A percentile compares a stretch with the other conserved stretches of the same genome.
These are phyloP conservation scores for Rhegmatorhina hoffmannsi DNA, from an alignment of 2,113 vertebrate genomes.

Conservation along the genomic window DNA sequence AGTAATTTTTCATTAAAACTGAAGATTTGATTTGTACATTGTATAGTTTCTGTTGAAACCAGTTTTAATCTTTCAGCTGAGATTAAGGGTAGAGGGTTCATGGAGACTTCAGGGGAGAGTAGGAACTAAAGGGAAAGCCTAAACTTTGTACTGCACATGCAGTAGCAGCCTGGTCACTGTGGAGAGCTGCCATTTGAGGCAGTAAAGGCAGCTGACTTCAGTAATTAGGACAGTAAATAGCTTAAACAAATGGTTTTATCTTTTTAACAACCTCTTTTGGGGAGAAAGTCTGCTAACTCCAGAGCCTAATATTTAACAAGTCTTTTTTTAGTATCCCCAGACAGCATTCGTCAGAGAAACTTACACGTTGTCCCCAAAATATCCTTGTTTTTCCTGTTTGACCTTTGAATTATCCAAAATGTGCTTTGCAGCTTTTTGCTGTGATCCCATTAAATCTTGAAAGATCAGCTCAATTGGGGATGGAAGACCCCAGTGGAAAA, in stretches of 20 bases:
- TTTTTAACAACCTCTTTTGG: constrained; percentile 20
- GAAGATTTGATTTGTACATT: background rate
- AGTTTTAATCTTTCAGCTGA: background rate
- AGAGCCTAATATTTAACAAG: background rate
- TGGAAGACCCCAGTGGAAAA: background rate
- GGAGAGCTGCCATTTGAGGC: background rate
- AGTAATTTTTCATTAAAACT: constrained; percentile 10
- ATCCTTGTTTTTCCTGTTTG: background rate
- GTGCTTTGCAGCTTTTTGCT: background rate
- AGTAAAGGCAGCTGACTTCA: constrained; percentile 6
- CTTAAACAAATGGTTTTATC: background rate
- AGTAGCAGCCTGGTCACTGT: background rate
- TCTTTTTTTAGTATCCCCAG: background rate
- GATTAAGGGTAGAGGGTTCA: background rate
- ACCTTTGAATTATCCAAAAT: background rate
- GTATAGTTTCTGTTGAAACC: background rate
- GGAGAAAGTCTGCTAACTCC: background rate
- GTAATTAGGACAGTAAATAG: background rate
- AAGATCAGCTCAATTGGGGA: background rate
- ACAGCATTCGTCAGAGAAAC: background rate
- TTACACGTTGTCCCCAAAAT: background rate
- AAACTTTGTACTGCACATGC: background rate
- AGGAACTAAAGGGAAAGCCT: background rate
- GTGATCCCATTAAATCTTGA: background rate
- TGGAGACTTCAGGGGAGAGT: background rate